A percentile compares a stretch with the other conserved stretches of the same genome.
Evolutionary conservation across 2,113 vertebrate genomes (phyloP).

Genomic region (Polyodon spathula): DNA sequence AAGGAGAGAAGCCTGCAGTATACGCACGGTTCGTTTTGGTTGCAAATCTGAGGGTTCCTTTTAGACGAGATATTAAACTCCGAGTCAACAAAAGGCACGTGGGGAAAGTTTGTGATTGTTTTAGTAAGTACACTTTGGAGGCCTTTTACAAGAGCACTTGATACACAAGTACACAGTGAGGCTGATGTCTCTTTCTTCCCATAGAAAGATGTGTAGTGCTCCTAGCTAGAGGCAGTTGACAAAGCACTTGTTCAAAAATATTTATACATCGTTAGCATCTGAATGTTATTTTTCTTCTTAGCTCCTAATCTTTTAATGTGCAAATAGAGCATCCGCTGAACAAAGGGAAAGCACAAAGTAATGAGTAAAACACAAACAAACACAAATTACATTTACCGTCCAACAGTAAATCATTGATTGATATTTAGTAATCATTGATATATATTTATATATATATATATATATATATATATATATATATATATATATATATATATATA

Average conservation of each 20-base stretch:
- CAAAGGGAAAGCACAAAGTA: too few relatives aligned
- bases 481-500: too few relatives aligned
- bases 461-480: too few relatives aligned
- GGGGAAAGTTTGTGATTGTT: constrained; percentile 71
- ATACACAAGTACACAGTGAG: constrained; percentile 61
- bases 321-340: too few relatives aligned
- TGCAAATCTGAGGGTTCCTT: constrained; percentile 19
- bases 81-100: constrained; percentile 93
- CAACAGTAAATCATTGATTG: too few relatives aligned
- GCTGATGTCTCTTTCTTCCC: constrained; percentile 1
- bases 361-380: too few relatives aligned
- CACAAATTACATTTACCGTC: too few relatives aligned
- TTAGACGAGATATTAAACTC: constrained; percentile 44
- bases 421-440: too few relatives aligned
- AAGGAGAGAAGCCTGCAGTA: constrained; percentile 12
- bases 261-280: neutral
- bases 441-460: too few relatives aligned
- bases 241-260: constrained; percentile 3
- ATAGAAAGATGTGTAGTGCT: neutral
- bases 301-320: too few relatives aligned
- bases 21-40: constrained; percentile 36
- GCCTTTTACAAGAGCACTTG: constrained; percentile 57
- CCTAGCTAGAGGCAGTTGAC: neutral
- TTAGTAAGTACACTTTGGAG: constrained; percentile 60
- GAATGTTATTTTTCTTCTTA: too few relatives aligned